Conservation (phyloP, 1,140 invertebrate genomes). For the Papilio polytes region DNA sequence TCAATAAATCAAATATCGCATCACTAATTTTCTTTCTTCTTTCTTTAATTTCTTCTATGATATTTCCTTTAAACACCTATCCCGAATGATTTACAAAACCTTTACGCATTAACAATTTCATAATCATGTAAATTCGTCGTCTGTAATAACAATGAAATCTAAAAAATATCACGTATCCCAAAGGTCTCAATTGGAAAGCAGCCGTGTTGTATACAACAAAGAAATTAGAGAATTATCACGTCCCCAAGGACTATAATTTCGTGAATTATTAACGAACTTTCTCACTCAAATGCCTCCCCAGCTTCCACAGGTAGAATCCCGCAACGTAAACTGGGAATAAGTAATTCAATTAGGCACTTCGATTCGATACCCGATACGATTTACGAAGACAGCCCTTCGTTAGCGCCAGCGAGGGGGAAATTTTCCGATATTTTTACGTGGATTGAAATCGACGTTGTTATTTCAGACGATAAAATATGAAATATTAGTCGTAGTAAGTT, state of each 20-base stretch:
- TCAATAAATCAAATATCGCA: too few species aligned
- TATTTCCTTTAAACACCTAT: not conserved
- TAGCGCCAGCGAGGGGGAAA: conserved; percentile 38
- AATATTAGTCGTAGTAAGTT: conserved; percentile 19
- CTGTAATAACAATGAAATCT: conserved; percentile 1
- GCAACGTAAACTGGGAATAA: conserved; percentile 39
- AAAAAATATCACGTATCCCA: conserved; percentile 1
- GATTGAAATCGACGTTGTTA: conserved; percentile 36
- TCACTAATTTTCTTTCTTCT: not conserved
- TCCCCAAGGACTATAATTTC: conserved; percentile 37
- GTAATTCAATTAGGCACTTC: conserved; percentile 41
- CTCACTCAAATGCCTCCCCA: conserved; percentile 36
- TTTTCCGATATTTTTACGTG: conserved; percentile 33
- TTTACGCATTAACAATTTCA: not conserved
- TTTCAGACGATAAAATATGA: conserved; percentile 36
- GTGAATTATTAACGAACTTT: conserved; percentile 39
- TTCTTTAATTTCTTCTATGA: not conserved
- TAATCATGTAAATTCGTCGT: not conserved
- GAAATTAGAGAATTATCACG: conserved; percentile 39
- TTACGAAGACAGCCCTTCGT: conserved; percentile 38
- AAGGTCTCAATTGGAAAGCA: not conserved
- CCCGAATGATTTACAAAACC: not conserved
- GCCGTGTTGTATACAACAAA: conserved; percentile 26
- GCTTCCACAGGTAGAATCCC: conserved; percentile 28
- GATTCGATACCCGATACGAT: conserved; percentile 40